Base-by-base conservation (phyloP, 2,113 vertebrate species). In the Macroglossus sobrinus region DNA sequence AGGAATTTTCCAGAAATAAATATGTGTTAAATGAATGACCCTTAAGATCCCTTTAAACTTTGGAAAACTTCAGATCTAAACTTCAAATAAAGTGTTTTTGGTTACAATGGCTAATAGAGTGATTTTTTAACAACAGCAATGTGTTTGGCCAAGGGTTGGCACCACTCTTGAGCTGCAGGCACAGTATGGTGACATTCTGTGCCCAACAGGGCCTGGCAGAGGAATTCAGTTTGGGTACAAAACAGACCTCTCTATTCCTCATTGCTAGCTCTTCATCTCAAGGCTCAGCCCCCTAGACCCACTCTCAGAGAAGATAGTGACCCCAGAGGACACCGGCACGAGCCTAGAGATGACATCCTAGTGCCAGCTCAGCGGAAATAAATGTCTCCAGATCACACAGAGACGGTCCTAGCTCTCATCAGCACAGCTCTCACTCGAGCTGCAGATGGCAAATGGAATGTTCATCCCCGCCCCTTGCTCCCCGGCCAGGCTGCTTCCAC, bases 391-490 rank as follows among this genome's bases (percentile, higher is more conserved):
- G 4, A 63, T 86, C 96, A 14, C 80, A 45, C 93, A 40, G 94
- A 69, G 88, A 21, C 19, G 85, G 87, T 38, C 47, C 96, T 89
- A 96, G 96, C 97, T 94, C 91, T 85, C 85, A 89, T 79, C 74
- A 47, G 69, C 92, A 59, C 9, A 5, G 47, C 84, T 88, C 93
- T 74, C 11, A 0, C 45, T 47, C 0, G 33, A 82, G 82, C 63
- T 90, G 68, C 98, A 98, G 96, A 97, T 91, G 85, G 97, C 12
- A 59, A 97, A 85, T 2, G 38, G 87, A 84, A 69, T 43, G 55
- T 78, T 97, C 81, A 0, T 2, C 59, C 94, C 97, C 71, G 15
- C 93, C 96, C 12, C 76, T 30, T 63, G 63, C 87, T 22, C 61
- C 88, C 92, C 59, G 45, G 89, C 93, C 94, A 1, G 5, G 72